Conservation (phyloP, 2,113 vertebrate species). For the Corythoichthys intestinalis region DNA sequence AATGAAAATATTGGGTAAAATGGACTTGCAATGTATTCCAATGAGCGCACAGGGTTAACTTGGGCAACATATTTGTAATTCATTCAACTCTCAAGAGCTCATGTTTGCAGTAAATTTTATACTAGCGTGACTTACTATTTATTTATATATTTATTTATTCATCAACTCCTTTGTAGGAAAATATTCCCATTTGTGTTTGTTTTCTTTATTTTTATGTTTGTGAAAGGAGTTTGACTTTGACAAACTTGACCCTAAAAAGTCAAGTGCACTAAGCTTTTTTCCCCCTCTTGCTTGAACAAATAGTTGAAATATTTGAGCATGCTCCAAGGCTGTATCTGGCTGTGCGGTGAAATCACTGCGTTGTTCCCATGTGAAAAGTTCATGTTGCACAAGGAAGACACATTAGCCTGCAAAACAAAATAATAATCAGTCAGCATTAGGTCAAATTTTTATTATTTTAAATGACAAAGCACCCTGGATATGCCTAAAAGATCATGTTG, state of each 20-base stretch:
- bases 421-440: neutral
- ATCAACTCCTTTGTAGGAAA: neutral
- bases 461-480: neutral
- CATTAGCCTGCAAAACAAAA: neutral
- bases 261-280: slow-evolving; percentile 50
- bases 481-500: neutral
- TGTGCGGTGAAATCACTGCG: slow-evolving; percentile 38
- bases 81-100: neutral
- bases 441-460: neutral
- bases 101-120: neutral
- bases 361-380: slow-evolving; percentile 44
- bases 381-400: slow-evolving; percentile 23
- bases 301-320: slow-evolving; percentile 61
- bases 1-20: neutral
- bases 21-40: neutral
- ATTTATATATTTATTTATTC: neutral
- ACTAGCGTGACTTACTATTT: neutral
- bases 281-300: slow-evolving; percentile 28
- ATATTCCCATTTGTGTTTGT: slow-evolving; percentile 11
- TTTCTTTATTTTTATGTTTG: slow-evolving; percentile 49
- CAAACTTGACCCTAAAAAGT: slow-evolving; percentile 51
- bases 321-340: slow-evolving; percentile 59
- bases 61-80: neutral
- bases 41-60: neutral
- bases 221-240: slow-evolving; percentile 46